Base-by-base conservation (phyloP, 2,113 vertebrate species). In the Sceloporus tristichus region DNA sequence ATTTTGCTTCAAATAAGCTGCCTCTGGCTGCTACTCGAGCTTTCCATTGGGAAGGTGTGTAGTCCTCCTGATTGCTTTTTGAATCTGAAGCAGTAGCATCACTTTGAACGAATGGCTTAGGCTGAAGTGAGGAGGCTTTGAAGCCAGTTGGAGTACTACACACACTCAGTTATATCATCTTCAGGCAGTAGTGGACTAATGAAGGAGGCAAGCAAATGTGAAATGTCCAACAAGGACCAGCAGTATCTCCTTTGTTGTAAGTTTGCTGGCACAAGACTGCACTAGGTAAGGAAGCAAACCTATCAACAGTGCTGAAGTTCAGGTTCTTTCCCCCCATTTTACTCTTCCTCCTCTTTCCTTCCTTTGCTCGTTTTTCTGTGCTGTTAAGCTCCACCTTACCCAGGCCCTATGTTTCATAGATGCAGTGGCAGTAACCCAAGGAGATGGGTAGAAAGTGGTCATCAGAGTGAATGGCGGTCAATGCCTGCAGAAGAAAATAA, bases 401-500 rank as follows among this genome's bases (percentile, higher is more conserved):
- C 29, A 21, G 7, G 4, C 42, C 42, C 21, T 19, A 38, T 34
- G 23, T 77, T 59, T 54, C 59, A 66, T 38, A 27, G 80, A 54
- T 54, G 80, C 80, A 53, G 34, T 62, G 16, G 77, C 53, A 80
- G 78, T 42, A 87, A 40, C 38, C 40, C 73, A 53, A 68, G 16
- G 25, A 66, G 56, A 16, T 1, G 76, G 87, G 38, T 0, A 4
- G 2, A 1, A 0, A 80, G 87, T 66, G 59, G 59, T 91, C 91
- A 75, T 94, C 91, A 93, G 85, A 90, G 90, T 13, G 29, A 94
- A 82, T 88, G 84, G 78, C 54, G 0, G 62, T 91, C 2, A 0
- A 92, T 92, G 88, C 94, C 94, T 96, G 90, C 0, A 4, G 83
- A 78, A 56, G 4, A 54, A n/a, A 76, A 79, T 56, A 10, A 19